Conservation (phyloP, 1,140 invertebrate species). For the Cheumatopsyche charites region DNA sequence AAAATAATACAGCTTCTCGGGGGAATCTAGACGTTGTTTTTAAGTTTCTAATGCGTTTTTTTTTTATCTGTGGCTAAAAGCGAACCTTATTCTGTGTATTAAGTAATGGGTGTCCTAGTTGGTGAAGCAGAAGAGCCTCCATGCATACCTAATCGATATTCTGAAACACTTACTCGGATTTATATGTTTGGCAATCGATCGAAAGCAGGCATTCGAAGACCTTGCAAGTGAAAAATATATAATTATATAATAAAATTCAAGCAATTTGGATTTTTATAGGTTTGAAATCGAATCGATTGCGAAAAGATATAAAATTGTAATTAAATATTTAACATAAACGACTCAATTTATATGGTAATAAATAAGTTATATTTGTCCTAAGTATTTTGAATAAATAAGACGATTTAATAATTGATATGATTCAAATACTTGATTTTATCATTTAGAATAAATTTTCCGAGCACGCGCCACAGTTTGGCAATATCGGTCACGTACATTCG, state of each 20-base stretch:
- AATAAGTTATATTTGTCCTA: too few species aligned
- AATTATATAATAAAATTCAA: not conserved
- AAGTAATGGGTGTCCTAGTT: slow-evolving; percentile 20
- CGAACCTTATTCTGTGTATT: not conserved
- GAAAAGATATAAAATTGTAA: too few species aligned
- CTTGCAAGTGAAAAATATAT: slow-evolving; percentile 4
- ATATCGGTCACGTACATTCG: slow-evolving; percentile 2
- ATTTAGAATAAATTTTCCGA: not conserved
- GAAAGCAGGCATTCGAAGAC: not conserved
- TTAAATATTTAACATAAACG: too few species aligned
- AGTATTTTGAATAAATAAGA: too few species aligned
- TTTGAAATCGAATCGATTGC: too few species aligned
- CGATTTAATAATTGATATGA: too few species aligned
- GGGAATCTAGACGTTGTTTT: too few species aligned
- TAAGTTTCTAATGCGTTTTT: not conserved
- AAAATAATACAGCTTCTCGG: too few species aligned
- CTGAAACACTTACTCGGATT: slow-evolving; percentile 20
- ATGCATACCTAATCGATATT: not conserved
- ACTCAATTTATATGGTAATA: too few species aligned
- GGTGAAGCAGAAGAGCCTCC: not conserved
- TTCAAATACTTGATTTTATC: too few species aligned
- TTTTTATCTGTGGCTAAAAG: not conserved
- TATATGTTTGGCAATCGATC: slow-evolving; percentile 5
- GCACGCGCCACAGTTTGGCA: slow-evolving; percentile 1
- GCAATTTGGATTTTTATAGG: too few species aligned